Conservation (phyloP, 2,113 vertebrate genomes). For the Peucedramus taeniatus region DNA sequence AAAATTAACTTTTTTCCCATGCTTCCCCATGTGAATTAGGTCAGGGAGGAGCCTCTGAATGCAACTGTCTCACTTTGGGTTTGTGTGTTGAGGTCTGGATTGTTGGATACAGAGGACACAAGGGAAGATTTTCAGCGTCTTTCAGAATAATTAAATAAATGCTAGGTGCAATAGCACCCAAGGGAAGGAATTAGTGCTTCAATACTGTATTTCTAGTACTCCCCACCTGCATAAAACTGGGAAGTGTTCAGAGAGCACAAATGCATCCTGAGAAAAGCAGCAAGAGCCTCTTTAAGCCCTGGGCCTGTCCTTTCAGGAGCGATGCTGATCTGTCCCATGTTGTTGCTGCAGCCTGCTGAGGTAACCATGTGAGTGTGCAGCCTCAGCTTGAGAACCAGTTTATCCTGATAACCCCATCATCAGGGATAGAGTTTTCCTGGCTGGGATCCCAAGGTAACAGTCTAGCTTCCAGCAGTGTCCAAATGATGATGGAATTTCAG, state of each 20-base stretch:
- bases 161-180: background rate
- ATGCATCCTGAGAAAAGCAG: background rate
- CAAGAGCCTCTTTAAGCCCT: background rate
- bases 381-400: background rate
- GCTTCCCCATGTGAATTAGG: background rate
- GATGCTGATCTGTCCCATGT: rapidly evolving
- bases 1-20: background rate
- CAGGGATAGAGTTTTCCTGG: background rate
- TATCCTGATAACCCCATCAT: background rate
- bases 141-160: background rate
- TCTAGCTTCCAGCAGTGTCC: background rate
- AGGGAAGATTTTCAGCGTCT: background rate
- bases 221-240: background rate
- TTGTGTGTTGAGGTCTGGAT: background rate
- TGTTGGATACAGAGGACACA: background rate
- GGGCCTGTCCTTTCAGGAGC: rapidly evolving
- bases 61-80: rapidly evolving
- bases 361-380: background rate
- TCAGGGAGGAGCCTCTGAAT: background rate
- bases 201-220: background rate
- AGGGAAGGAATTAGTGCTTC: background rate
- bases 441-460: background rate
- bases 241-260: background rate
- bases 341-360: background rate
- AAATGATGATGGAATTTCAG: background rate